A percentile compares a stretch with the other conserved stretches of the same genome.
phyloP scores from a whole-genome alignment of 2,113 vertebrate species.

The Dissostichus mawsoni region DNA sequence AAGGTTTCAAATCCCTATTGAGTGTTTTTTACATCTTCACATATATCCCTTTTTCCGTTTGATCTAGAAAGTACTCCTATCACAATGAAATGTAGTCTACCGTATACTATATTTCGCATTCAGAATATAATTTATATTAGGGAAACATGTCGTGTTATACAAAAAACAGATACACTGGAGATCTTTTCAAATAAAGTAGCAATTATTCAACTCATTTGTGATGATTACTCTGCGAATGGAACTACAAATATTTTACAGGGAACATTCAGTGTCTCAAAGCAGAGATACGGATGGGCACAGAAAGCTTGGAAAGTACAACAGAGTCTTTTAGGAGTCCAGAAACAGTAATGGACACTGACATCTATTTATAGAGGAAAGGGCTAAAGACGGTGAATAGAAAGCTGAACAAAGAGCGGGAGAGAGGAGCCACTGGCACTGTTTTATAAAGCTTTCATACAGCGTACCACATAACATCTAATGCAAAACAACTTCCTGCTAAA shows the following conservation, averaged over 20 bases:
- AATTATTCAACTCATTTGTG: background rate
- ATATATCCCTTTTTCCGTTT: background rate
- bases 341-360: constrained; percentile 67
- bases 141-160: background rate
- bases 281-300: constrained; percentile 32
- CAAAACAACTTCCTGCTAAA: background rate
- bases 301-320: constrained; percentile 58
- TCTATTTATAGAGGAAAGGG: constrained; percentile 75
- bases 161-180: background rate
- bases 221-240: background rate
- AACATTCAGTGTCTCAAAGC: constrained; percentile 33
- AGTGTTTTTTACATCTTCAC: background rate
- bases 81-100: background rate
- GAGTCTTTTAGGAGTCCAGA: constrained; percentile 64
- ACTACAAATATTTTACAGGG: constrained; percentile 2
- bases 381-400: constrained; percentile 69
- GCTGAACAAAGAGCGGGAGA: constrained; percentile 60
- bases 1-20: background rate
- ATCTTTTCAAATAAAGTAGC: too few relatives aligned
- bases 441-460: constrained; percentile 42
- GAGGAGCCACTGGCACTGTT: constrained; percentile 61
- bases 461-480: constrained; percentile 20
- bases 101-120: background rate
- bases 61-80: background rate
- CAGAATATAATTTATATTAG: background rate